Base-by-base conservation (phyloP, 2,113 vertebrate species). In the Melospiza georgiana region DNA sequence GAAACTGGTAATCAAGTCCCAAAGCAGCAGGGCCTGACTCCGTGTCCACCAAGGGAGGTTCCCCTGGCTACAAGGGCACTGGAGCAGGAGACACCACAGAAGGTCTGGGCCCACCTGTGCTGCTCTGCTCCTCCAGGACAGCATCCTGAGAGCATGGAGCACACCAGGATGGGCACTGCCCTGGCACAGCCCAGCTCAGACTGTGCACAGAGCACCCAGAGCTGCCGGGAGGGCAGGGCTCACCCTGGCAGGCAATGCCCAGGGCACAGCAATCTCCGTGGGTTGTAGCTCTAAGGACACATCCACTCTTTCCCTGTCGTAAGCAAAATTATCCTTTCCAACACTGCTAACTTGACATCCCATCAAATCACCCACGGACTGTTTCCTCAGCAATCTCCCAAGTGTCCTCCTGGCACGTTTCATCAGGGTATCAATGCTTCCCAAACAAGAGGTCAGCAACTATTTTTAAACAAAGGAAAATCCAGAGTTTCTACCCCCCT, bases 401-500 rank as follows among this genome's bases (percentile, higher is more conserved):
- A 52, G 61, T 24, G 65, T 69, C 41, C 20, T 61, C 48, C 66
- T 61, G 82, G 65, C 48, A 39, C 24, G 39, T 51, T 67, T 51
- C 57, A 65, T 13, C 7, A 4, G 22, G 31, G 15, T 65, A 86
- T 18, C 49, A 51, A 15, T 30, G 37, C 37, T 87, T 37, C 69
- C 52, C 72, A 58, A 77, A 69, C 23, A 55, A 55, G 30, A 63
- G 57, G 27, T 72, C 62, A 93, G 55, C 48, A 94, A 72, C 51
- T 74, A 63, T 44, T 75, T 81, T 73, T 43, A 54, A 84, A 91
- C 69, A 91, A 86, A 94, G 57, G 39, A 81, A 91, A 94, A 91
- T 15, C 28, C 62, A 73, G n/a, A 78, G 39, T 71, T 73, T 6
- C 16, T 16, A 25, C 14, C 58, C 46, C 16, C 43, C 9, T 0